phyloP scores from a whole-genome alignment of 2,113 vertebrate species.

The Actinemys pallida region DNA sequence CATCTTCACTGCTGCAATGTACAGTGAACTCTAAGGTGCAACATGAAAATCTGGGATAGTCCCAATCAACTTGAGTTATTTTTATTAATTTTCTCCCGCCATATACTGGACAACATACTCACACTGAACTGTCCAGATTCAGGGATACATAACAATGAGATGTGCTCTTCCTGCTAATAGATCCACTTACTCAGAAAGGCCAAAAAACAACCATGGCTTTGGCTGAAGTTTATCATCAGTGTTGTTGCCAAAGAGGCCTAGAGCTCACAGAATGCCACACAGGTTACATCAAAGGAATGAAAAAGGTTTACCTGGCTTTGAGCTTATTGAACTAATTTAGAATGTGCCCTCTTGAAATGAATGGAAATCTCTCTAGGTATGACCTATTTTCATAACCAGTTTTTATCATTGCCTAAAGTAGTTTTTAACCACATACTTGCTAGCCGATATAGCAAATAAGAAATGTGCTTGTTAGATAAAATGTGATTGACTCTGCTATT shows the following conservation, averaged over 20 bases:
- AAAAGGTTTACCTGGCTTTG: background rate
- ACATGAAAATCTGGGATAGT: background rate
- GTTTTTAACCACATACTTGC: background rate
- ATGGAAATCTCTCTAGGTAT: background rate
- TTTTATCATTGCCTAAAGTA: background rate
- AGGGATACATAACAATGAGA: background rate
- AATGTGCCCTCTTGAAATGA: background rate
- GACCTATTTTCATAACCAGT: no score
- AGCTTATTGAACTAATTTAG: background rate
- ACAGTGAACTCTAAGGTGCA: background rate
- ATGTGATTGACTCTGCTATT: background rate
- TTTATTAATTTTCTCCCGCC: background rate
- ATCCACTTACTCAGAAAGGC: background rate
- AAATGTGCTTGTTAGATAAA: background rate
- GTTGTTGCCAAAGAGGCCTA: background rate
- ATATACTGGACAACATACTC: background rate
- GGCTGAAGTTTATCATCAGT: background rate
- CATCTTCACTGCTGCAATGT: background rate
- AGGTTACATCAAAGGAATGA: background rate
- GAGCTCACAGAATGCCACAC: background rate
- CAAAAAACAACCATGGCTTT: background rate
- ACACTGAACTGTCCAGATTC: background rate
- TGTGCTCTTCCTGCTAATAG: rapidly evolving
- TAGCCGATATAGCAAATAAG: background rate
- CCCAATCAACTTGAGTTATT: background rate